Evolutionary conservation across 2,113 vertebrate genomes (phyloP).

Genomic region (Tenrec ecaudatus): DNA sequence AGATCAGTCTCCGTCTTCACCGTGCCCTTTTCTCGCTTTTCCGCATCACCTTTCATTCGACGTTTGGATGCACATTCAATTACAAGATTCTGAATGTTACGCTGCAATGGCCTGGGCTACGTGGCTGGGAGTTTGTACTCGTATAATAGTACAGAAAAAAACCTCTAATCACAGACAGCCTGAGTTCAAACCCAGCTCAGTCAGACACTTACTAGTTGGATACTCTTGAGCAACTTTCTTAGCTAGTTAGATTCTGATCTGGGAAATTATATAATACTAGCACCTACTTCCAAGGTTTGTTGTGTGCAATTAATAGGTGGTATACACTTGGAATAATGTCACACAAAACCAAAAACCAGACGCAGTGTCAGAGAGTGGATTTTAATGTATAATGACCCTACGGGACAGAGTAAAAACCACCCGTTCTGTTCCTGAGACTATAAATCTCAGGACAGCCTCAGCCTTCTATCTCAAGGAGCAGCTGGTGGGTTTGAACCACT

Average conservation of each 20-base stretch:
- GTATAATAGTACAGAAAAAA: not conserved
- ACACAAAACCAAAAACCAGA: not conserved
- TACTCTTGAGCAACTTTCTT: not conserved
- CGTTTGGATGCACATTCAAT: not conserved
- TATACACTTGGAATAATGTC: slow-evolving; percentile 28
- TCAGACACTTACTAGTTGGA: not conserved
- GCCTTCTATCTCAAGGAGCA: no score
- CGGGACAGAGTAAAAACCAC: no score
- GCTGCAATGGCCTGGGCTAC: not conserved
- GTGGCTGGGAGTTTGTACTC: not conserved
- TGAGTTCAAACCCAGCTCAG: slow-evolving; percentile 7
- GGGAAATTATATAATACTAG: not conserved
- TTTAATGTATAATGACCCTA: no score
- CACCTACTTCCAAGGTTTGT: not conserved
- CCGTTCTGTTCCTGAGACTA: no score
- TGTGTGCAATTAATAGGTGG: not conserved
- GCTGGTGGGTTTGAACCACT: no score
- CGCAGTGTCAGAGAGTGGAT: no score
- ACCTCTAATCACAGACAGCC: not conserved
- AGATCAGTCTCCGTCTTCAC: not conserved
- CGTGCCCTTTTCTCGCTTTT: not conserved
- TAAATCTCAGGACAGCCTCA: no score
- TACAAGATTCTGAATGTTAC: slow-evolving; percentile 3
- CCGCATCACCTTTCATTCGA: not conserved
- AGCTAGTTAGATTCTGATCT: slow-evolving; percentile 24